A percentile compares a stretch with the other conserved stretches of the same genome.
Conservation (phyloP, 2,888 invertebrate genomes). For the Apoderus coryli region DNA sequence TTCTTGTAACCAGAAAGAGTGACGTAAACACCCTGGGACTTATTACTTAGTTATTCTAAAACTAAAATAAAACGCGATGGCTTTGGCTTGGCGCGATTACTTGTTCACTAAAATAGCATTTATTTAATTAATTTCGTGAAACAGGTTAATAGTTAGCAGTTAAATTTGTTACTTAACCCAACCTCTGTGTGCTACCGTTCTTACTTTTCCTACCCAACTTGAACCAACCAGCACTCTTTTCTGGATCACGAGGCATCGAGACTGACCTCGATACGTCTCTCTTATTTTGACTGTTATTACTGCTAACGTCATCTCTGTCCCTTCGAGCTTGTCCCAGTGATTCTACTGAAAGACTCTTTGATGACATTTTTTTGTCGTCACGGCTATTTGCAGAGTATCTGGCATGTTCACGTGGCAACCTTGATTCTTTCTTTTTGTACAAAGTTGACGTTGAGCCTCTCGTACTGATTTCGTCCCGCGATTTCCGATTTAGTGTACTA, state of each 20-base stretch:
- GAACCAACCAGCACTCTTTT: conserved; percentile 61
- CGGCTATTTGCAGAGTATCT: conserved; percentile 28
- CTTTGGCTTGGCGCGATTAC: too few species aligned
- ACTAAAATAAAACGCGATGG: too few species aligned
- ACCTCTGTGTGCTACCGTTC: conserved; percentile 25
- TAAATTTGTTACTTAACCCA: too few species aligned
- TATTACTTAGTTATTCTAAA: too few species aligned
- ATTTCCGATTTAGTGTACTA: conserved; percentile 23
- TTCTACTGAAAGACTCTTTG: conserved; percentile 48
- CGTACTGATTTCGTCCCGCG: conserved; percentile 24
- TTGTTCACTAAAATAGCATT: too few species aligned
- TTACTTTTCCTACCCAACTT: conserved; percentile 41
- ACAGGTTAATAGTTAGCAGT: too few species aligned
- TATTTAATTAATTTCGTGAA: too few species aligned
- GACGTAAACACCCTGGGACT: too few species aligned
- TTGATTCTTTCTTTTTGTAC: conserved; percentile 29
- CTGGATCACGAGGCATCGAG: conserved; percentile 58
- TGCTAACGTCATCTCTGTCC: conserved; percentile 23
- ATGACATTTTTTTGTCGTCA: conserved; percentile 28
- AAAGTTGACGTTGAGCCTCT: conserved; percentile 28
- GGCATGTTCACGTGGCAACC: conserved; percentile 34
- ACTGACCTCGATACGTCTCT: conserved; percentile 46
- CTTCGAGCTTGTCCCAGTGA: conserved; percentile 31
- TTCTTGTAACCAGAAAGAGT: too few species aligned
- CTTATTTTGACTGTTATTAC: conserved; percentile 19